Conservation (phyloP, 35 echinoderm and acorn worm species). For the Anneissia japonica region DNA sequence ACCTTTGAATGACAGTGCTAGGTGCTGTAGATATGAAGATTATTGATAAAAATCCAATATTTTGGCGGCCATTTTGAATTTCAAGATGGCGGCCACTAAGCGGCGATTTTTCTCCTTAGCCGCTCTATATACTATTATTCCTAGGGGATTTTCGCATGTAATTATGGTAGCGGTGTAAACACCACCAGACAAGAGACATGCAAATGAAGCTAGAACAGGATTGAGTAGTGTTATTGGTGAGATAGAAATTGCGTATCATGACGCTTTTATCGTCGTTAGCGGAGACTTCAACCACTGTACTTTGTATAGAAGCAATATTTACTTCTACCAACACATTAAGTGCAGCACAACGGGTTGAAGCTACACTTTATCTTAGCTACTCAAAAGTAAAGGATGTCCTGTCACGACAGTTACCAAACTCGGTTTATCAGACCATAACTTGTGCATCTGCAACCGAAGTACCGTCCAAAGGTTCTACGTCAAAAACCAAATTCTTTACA, state of each 20-base stretch:
- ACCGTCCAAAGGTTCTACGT: constrained; percentile 28
- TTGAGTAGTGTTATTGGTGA: background rate
- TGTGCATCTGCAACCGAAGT: constrained; percentile 25
- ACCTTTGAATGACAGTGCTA: too few relatives aligned
- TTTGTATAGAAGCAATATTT: background rate
- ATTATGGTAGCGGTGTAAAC: constrained; percentile 2
- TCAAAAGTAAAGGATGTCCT: constrained; percentile 1
- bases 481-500: constrained; percentile 17
- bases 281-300: constrained; percentile 41
- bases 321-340: constrained; percentile 32
- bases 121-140: too few relatives aligned
- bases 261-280: constrained; percentile 35
- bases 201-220: background rate
- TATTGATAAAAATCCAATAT: too few relatives aligned
- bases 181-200: background rate
- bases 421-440: constrained; percentile 24
- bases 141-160: constrained; percentile 20
- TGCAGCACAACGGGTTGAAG: background rate
- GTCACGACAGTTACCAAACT: constrained; percentile 13
- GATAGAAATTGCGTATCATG: background rate
- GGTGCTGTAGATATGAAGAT: too few relatives aligned
- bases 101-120: too few relatives aligned
- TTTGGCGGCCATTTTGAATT: too few relatives aligned
- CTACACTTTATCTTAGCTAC: constrained; percentile 25
- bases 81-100: too few relatives aligned